Conservation (phyloP, 2,888 invertebrate species). For the Macrosoma leucophasiata region DNA sequence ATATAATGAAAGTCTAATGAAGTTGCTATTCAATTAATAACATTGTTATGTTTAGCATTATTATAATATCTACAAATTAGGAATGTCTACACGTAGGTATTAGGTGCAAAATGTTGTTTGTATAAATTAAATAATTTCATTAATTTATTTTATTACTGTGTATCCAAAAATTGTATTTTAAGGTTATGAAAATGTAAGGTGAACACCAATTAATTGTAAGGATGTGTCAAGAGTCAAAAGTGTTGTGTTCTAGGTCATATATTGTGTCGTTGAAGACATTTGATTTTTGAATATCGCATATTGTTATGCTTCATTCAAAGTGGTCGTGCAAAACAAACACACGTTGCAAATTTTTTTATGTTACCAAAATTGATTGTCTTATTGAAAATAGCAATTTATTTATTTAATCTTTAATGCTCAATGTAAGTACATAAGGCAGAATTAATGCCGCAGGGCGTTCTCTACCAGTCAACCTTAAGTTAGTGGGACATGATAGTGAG, state of each 20-base stretch:
- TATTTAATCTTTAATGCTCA: too few relatives aligned
- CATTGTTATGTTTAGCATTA: constrained; percentile 1
- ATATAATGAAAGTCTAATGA: constrained; percentile 9
- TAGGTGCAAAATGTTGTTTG: neutral
- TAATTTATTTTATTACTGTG: neutral
- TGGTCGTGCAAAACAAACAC: too few relatives aligned
- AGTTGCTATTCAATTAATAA: constrained; percentile 9
- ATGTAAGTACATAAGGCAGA: too few relatives aligned
- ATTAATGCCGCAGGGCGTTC: too few relatives aligned
- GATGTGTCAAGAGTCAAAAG: constrained; percentile 16
- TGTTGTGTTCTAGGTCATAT: constrained; percentile 6
- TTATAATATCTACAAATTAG: neutral
- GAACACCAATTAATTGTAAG: constrained; percentile 50
- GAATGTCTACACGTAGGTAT: neutral
- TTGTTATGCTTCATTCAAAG: too few relatives aligned
- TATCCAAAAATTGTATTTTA: neutral
- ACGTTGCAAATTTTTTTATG: constrained; percentile 3
- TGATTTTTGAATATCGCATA: too few relatives aligned
- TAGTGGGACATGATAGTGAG: too few relatives aligned
- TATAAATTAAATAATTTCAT: neutral
- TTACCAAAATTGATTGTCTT: neutral
- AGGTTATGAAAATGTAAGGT: constrained; percentile 37
- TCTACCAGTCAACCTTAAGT: too few relatives aligned
- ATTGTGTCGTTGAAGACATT: too few relatives aligned
- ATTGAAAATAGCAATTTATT: too few relatives aligned